A percentile compares a stretch with the other conserved stretches of the same genome.
These are phyloP conservation scores for Globodera ellingtonae DNA, from an alignment of 1,140 invertebrate genomes.

Conservation along the genomic window DNA sequence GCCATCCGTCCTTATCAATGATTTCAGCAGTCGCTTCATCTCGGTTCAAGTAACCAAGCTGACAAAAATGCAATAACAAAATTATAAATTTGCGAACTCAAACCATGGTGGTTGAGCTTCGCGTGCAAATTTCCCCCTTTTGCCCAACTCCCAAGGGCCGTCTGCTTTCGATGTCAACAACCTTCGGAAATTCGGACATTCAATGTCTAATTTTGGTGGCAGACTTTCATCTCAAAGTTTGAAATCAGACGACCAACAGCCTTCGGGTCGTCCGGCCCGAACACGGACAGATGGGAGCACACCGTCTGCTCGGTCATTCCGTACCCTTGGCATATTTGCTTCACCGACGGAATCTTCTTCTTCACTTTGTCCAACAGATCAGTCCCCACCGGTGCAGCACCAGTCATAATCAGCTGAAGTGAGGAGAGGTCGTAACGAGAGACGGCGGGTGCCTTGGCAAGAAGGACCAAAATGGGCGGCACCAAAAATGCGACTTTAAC, in stretches of 20 bases:
- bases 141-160: slow-evolving; percentile 31
- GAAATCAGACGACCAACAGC: slow-evolving; percentile 32
- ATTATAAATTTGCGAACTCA: background rate
- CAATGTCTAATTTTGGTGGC: background rate
- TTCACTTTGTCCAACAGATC: slow-evolving; percentile 41
- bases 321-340: slow-evolving; percentile 40
- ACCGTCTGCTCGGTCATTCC: slow-evolving; percentile 46
- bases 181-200: slow-evolving; percentile 29
- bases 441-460: slow-evolving; percentile 42
- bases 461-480: slow-evolving; percentile 46
- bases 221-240: slow-evolving; percentile 51
- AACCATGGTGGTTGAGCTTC: slow-evolving; percentile 50
- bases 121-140: slow-evolving; percentile 47
- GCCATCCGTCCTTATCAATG: slow-evolving; percentile 76
- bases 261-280: slow-evolving; percentile 25
- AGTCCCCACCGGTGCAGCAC: slow-evolving; percentile 41
- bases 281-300: slow-evolving; percentile 44
- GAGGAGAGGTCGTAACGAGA: slow-evolving; percentile 49
- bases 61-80: background rate
- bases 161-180: slow-evolving; percentile 47
- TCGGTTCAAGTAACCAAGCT: slow-evolving; percentile 52
- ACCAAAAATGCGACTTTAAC: slow-evolving; percentile 31
- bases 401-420: slow-evolving; percentile 34
- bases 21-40: slow-evolving; percentile 68
- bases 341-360: slow-evolving; percentile 24